Base-by-base conservation (phyloP, 1,140 invertebrate species). In the Nasonia longicornis region DNA sequence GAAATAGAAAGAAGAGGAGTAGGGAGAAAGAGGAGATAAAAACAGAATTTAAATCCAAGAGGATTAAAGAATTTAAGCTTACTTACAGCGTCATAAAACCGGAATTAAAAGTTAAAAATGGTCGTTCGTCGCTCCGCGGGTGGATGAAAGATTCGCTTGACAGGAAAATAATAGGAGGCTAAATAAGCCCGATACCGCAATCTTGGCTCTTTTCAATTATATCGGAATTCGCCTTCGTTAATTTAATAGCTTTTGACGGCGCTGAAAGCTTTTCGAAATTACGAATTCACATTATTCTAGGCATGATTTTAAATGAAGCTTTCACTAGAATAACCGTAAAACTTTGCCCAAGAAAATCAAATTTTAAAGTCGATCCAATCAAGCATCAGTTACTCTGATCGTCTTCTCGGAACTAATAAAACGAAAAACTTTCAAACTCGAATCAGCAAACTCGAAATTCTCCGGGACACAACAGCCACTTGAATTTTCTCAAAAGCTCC, bases 51-150 rank as follows among this genome's bases (percentile, higher is more conserved):
- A 29, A 81, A 81, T 81, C 70, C 73, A n/a, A 10, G 38, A 16
- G 69, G 74, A 38, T 81, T 77, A 67, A 80, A 80, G 58, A 69
- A 67, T 52, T 74, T 67, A 52, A 81, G 73, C 66, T 71, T 42
- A 42, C 12, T 20, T 58, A 14, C 22, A 35, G 74, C 66, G 48
- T 58, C 73, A 77, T 81, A 69, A 75, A 71, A 52, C 66, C 35
- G 66, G 63, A 80, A 80, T 80, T 75, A 80, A 74, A 80, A 75
- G 64, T 80, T 80, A 69, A 75, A 80, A 75, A 75, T 75, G 69
- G 58, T 75, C 38, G 20, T 69, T 26, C 26, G 26, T 1, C 1
- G 26, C 26, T 26, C 45, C n/a, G 12, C 11, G 26, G 26, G 29
- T 31, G 38, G n/a, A 67, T 45, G 22, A 77, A 77, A 66, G 58